Evolutionary conservation across 1,140 invertebrate genomes (phyloP).

Genomic region (Calosoma granatense): DNA sequence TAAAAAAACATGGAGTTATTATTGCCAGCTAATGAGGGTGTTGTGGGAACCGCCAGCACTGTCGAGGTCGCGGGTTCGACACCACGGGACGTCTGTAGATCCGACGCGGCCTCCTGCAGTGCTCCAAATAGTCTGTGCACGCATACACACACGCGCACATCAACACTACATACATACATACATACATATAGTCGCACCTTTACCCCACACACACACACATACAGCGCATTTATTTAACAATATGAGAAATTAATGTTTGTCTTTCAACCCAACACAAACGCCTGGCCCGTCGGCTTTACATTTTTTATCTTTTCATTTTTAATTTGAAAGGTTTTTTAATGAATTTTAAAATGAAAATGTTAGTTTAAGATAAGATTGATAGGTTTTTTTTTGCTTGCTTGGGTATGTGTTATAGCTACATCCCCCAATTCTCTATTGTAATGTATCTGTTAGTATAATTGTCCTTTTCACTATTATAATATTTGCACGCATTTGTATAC

Average conservation of each 20-base stretch:
- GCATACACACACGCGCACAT: background rate
- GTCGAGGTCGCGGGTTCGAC: background rate
- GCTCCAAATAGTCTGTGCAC: background rate
- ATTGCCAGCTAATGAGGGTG: constrained; percentile 2
- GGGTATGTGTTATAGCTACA: too few relatives aligned
- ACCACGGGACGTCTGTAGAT: background rate
- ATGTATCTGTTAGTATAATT: too few relatives aligned
- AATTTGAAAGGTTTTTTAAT: background rate
- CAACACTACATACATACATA: too few relatives aligned
- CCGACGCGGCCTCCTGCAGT: background rate
- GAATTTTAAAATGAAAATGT: background rate
- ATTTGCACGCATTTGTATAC: too few relatives aligned
- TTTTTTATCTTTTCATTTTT: background rate
- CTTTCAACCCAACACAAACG: background rate
- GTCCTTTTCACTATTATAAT: too few relatives aligned
- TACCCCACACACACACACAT: too few relatives aligned
- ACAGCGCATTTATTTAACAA: background rate
- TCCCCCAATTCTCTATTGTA: too few relatives aligned
- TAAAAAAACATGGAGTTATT: constrained; percentile 8
- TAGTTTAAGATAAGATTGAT: too few relatives aligned
- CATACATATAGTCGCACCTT: too few relatives aligned
- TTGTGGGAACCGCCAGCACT: background rate
- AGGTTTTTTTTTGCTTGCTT: too few relatives aligned
- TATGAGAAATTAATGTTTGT: background rate
- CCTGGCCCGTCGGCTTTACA: too few relatives aligned